These are phyloP conservation scores for Pogonophryne albipinna DNA, from an alignment of 2,797 vertebrate genomes.

Conservation along the genomic window DNA sequence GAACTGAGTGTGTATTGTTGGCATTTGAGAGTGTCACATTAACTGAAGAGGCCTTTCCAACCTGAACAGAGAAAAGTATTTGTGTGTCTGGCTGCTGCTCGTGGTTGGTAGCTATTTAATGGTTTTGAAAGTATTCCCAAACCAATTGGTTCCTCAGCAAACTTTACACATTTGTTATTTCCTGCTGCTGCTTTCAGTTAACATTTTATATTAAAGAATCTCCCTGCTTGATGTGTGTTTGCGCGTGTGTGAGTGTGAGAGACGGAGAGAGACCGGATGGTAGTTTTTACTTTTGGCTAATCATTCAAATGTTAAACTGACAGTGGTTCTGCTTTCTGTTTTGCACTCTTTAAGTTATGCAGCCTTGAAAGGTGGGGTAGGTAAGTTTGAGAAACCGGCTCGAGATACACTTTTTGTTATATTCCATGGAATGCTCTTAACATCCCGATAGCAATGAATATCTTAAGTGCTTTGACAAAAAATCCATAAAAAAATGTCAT, in stretches of 20 bases:
- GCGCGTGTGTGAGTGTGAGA: conserved; percentile 3
- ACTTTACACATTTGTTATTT: conserved; percentile 10
- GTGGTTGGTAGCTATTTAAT: conserved; percentile 17
- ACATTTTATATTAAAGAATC: conserved; percentile 6
- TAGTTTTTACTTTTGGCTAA: conserved; percentile 16
- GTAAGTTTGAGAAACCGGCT: too few relatives aligned
- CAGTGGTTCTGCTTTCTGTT: conserved; percentile 41
- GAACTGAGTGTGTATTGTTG: conserved; percentile 12
- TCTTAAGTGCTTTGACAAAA: too few relatives aligned
- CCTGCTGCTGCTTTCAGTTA: conserved; percentile 40
- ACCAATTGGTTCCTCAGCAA: conserved; percentile 31
- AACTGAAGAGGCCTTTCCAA: not conserved
- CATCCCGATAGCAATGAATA: too few relatives aligned
- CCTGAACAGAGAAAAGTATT: not conserved
- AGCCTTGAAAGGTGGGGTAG: not conserved
- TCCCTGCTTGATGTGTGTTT: not conserved
- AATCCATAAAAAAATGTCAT: too few relatives aligned
- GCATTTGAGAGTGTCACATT: not conserved
- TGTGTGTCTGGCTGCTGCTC: conserved; percentile 6
- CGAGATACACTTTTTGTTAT: too few relatives aligned
- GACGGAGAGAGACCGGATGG: conserved; percentile 3
- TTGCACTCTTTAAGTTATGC: conserved; percentile 14
- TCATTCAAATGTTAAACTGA: conserved; percentile 34
- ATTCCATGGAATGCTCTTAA: too few relatives aligned
- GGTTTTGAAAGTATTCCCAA: conserved; percentile 29